A percentile compares a stretch with the other conserved stretches of the same genome.
phyloP scores from a whole-genome alignment of 2,797 vertebrate species.

The Acrossocheilus fasciatus region DNA sequence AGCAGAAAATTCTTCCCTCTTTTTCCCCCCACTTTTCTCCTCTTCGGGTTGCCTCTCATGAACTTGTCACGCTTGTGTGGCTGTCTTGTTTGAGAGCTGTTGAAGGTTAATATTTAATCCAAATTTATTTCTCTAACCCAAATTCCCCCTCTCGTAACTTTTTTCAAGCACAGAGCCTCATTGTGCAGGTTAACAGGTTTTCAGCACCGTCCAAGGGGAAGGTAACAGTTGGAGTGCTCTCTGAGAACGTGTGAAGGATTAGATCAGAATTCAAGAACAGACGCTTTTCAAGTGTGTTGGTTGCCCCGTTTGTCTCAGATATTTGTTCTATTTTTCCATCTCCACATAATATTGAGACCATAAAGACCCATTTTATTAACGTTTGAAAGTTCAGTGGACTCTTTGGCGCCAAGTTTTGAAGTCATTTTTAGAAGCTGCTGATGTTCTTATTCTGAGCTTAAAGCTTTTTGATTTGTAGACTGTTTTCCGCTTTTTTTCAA shows the following conservation, averaged over 20 bases:
- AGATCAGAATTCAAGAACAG: constrained; percentile 62
- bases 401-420: not conserved
- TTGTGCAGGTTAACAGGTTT: constrained; percentile 82
- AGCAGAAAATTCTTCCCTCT: constrained; percentile 59
- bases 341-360: not conserved
- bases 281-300: constrained; percentile 63
- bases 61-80: constrained; percentile 70
- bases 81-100: constrained; percentile 70
- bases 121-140: constrained; percentile 86
- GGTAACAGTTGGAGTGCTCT: constrained; percentile 72
- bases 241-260: constrained; percentile 73
- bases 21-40: constrained; percentile 67
- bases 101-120: constrained; percentile 81
- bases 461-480: not conserved
- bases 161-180: constrained; percentile 85
- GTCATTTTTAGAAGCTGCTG: not conserved
- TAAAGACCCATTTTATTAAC: not conserved
- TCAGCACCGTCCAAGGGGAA: constrained; percentile 81
- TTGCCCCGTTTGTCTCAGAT: constrained; percentile 67
- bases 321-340: constrained; percentile 19
- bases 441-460: not conserved
- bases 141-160: constrained; percentile 85
- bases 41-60: constrained; percentile 64
- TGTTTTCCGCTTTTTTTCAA: not conserved
- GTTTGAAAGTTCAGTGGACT: not conserved